Conservation (phyloP, 2,113 vertebrate species). For the Taurulus bubalis region DNA sequence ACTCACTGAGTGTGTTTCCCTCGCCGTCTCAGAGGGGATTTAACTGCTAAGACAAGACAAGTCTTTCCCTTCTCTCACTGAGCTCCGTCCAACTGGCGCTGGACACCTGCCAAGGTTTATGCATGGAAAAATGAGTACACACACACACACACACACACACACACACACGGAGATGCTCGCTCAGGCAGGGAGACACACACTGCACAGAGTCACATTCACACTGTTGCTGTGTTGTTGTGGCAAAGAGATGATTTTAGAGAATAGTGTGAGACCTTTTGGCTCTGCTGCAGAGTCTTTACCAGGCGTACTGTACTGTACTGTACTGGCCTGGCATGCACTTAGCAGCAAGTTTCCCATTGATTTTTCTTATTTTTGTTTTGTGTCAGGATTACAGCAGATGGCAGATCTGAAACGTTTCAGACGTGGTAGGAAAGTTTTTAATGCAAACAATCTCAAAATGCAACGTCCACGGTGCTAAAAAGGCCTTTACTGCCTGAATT, state of each 20-base stretch:
- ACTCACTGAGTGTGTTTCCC: slow-evolving; percentile 64
- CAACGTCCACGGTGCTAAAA: not conserved
- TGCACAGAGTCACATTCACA: not conserved
- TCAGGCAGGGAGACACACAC: slow-evolving; percentile 5
- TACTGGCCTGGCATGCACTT: not conserved
- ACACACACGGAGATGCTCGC: not conserved
- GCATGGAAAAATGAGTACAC: slow-evolving; percentile 32
- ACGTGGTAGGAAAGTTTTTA: too few relatives aligned
- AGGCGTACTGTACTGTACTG: not conserved
- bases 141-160: not conserved
- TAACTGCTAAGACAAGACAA: slow-evolving; percentile 73
- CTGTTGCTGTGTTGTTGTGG: slow-evolving; percentile 15
- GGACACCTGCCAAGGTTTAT: slow-evolving; percentile 69
- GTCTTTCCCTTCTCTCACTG: slow-evolving; percentile 60
- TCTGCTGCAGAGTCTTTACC: not conserved
- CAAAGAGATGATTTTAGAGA: not conserved
- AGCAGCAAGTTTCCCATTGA: not conserved
- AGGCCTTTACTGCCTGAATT: not conserved
- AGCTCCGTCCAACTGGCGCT: slow-evolving; percentile 74
- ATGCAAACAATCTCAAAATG: too few relatives aligned
- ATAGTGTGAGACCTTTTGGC: not conserved
- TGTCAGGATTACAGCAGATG: not conserved
- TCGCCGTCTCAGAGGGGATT: slow-evolving; percentile 74
- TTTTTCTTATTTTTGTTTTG: not conserved
- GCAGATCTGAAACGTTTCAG: too few relatives aligned